Evolutionary conservation across 2,797 vertebrate genomes (phyloP).

Genomic region (Oryzias dopingdopingensis): DNA sequence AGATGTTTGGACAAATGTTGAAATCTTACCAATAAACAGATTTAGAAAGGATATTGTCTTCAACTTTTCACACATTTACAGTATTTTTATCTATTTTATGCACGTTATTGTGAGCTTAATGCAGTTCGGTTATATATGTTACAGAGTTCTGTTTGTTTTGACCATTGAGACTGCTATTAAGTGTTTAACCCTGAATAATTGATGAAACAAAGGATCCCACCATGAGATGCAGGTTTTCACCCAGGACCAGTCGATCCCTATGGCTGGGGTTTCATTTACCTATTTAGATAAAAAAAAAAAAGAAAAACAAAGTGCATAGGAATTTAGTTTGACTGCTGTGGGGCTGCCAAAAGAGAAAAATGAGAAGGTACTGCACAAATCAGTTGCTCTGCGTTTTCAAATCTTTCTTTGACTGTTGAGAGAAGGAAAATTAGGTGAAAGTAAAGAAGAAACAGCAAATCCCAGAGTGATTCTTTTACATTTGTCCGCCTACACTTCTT

Average conservation of each 20-base stretch:
- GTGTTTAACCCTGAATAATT: constrained; percentile 62
- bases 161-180: constrained; percentile 1
- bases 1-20: background rate
- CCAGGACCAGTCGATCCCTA: constrained; percentile 34
- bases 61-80: constrained; percentile 5
- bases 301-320: too few relatives aligned
- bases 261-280: constrained; percentile 50
- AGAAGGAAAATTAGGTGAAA: too few relatives aligned
- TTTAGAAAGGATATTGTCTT: background rate
- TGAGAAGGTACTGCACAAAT: too few relatives aligned
- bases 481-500: background rate
- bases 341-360: too few relatives aligned
- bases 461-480: too few relatives aligned
- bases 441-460: too few relatives aligned
- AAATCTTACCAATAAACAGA: background rate
- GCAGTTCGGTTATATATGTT: background rate
- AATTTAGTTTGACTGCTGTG: too few relatives aligned
- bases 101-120: background rate
- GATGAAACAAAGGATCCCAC: constrained; percentile 62
- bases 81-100: constrained; percentile 3
- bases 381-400: too few relatives aligned
- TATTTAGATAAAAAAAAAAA: constrained; percentile 4
- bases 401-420: too few relatives aligned
- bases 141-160: constrained; percentile 12
- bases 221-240: constrained; percentile 61